Conservation (phyloP, 2,113 vertebrate species). For the Scophthalmus maximus region DNA sequence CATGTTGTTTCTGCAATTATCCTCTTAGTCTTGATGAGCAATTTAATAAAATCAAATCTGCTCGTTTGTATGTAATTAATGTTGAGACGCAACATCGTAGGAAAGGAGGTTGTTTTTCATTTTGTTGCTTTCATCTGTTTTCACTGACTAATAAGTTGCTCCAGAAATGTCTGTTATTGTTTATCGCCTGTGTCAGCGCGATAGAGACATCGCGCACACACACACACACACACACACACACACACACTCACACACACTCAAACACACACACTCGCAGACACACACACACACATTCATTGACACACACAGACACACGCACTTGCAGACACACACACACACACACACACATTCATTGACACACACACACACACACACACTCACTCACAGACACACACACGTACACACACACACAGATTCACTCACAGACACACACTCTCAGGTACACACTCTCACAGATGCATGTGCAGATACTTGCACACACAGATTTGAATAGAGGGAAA, state of each 20-base stretch:
- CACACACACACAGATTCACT: not conserved
- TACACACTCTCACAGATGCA: not conserved
- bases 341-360: not conserved
- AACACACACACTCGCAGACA: too few species aligned
- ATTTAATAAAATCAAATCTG: slow-evolving; percentile 49
- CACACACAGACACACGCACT: not conserved
- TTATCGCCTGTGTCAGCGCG: slow-evolving; percentile 38
- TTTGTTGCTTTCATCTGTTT: slow-evolving; percentile 58
- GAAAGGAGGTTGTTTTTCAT: slow-evolving; percentile 45
- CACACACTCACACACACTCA: too few species aligned
- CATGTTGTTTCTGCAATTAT: slow-evolving; percentile 35
- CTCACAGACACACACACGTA: not conserved
- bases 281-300: too few species aligned
- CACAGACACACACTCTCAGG: not conserved
- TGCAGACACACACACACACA: not conserved
- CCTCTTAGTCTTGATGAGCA: slow-evolving; percentile 15
- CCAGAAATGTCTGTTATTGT: slow-evolving; percentile 55
- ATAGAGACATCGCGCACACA: slow-evolving; percentile 30
- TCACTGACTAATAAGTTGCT: slow-evolving; percentile 51
- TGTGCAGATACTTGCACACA: not conserved
- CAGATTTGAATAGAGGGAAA: slow-evolving; percentile 12
- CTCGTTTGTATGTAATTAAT: slow-evolving; percentile 41
- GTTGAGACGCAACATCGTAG: slow-evolving; percentile 32
- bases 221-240: not conserved
- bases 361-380: not conserved